phyloP scores from a whole-genome alignment of 1,140 invertebrate species.

The Eurosta solidaginis region DNA sequence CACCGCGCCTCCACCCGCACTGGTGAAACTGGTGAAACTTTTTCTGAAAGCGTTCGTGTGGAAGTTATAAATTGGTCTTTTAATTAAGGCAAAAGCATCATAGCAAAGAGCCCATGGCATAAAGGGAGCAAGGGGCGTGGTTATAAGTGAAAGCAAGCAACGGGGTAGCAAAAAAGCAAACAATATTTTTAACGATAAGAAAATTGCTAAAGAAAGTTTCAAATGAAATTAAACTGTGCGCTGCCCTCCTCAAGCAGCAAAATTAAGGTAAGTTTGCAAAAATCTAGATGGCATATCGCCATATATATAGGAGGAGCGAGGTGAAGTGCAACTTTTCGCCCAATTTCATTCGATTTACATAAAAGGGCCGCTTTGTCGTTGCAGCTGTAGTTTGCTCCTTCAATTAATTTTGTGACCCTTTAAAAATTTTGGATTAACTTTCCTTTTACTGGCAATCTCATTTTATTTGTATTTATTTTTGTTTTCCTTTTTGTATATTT shows the following conservation, averaged over 20 bases:
- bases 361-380: not conserved
- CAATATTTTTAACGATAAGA: not conserved
- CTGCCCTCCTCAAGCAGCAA: no score
- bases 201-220: not conserved
- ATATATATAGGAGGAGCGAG: not conserved
- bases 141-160: slow-evolving; percentile 6
- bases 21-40: not conserved
- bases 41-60: slow-evolving; percentile 27
- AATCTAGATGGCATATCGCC: no score
- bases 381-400: not conserved
- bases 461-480: not conserved
- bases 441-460: not conserved
- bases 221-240: not conserved
- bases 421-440: slow-evolving; percentile 24
- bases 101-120: not conserved
- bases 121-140: not conserved
- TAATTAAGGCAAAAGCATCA: slow-evolving; percentile 38
- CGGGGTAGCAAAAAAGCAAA: not conserved
- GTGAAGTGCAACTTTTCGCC: not conserved
- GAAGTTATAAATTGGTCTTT: slow-evolving; percentile 36
- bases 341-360: not conserved
- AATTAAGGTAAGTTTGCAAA: no score
- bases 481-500: slow-evolving; percentile 38
- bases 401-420: not conserved
- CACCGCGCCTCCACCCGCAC: not conserved